phyloP scores from a whole-genome alignment of 2,888 invertebrate genomes.

The Hyalella azteca region DNA sequence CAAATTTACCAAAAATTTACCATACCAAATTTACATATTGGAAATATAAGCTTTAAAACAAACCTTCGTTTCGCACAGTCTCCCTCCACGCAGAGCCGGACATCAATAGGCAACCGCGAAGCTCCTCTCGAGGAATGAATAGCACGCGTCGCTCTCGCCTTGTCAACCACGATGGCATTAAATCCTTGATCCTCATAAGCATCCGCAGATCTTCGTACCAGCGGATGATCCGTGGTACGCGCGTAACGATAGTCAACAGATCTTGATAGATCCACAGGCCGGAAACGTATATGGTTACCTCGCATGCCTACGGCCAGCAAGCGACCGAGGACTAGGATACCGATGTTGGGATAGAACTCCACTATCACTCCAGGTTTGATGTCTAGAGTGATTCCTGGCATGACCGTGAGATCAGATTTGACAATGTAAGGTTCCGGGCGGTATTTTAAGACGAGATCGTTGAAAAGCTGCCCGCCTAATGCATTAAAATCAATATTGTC shows the following conservation, averaged over 20 bases:
- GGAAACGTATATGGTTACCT: slow-evolving; percentile 60
- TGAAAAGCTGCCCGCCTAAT: slow-evolving; percentile 78
- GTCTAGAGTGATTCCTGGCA: slow-evolving; percentile 87
- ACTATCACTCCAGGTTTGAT: slow-evolving; percentile 88
- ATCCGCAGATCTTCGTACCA: not conserved
- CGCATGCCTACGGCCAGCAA: slow-evolving; percentile 78
- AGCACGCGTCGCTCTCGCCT: not conserved
- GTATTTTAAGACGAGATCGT: slow-evolving; percentile 70
- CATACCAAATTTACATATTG: no score
- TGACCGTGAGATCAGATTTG: slow-evolving; percentile 89
- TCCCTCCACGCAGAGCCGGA: slow-evolving; percentile 58
- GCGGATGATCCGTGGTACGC: slow-evolving; percentile 35
- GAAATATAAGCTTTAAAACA: not conserved
- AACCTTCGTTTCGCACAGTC: slow-evolving; percentile 51
- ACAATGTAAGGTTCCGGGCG: slow-evolving; percentile 78
- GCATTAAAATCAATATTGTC: slow-evolving; percentile 69
- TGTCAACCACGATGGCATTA: slow-evolving; percentile 64
- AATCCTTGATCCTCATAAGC: not conserved
- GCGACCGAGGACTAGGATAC: slow-evolving; percentile 90
- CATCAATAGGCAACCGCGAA: slow-evolving; percentile 43
- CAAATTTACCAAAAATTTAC: no score
- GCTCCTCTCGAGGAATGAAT: not conserved
- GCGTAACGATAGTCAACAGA: slow-evolving; percentile 45
- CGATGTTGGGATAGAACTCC: slow-evolving; percentile 94
- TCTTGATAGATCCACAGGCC: slow-evolving; percentile 57